Evolutionary conservation across 2,888 invertebrate genomes (phyloP), one percentile per base, ranked within the genome.

Genomic region (Acanthosepion esculentum): DNA sequence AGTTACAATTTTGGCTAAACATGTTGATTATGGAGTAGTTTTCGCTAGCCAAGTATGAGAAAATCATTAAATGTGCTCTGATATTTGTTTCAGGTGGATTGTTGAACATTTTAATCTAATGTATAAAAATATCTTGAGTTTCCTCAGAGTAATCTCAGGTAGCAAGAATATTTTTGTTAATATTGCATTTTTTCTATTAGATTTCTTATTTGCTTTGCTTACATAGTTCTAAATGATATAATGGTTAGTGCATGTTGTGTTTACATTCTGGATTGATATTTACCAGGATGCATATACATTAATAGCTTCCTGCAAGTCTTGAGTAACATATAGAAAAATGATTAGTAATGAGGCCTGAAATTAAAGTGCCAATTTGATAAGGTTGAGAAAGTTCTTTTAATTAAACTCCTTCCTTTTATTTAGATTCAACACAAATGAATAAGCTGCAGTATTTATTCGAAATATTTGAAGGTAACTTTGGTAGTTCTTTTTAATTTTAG

Each of bases 221-320:
- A n/a, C n/a, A n/a, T 78, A 78, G 18, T 78, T 18, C 10, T n/a
- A 33, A 78, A 78, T 78, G 78, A 78, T 78, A 64, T 64, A 78
- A 78, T 78, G n/a, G 7, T 78, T 78, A 78, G 78, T 78, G 78
- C 78, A 78, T 78, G 64, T 78, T 78, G n/a, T 78, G 78, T 78
- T 78, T 78, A 78, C 78, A 78, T 78, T 78, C 78, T n/a, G 12
- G n/a, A 78, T n/a, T 78, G 78, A 78, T 78, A 78, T 78, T 78
- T 78, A 78, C n/a, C n/a, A 78, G 33, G 15, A 78, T 78, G 8
- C 78, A n/a, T 78, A 78, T 5, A 33, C 78, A 78, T 78, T 78
- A 78, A n/a, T 78, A n/a, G 78, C 78, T n/a, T 78, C 78, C 78
- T 78, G 78, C 78, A n/a, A n/a, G 78, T n/a, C 78, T 78, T 78